Evolutionary conservation across 2,888 invertebrate genomes (phyloP).

Genomic region (Nysson spinosus): DNA sequence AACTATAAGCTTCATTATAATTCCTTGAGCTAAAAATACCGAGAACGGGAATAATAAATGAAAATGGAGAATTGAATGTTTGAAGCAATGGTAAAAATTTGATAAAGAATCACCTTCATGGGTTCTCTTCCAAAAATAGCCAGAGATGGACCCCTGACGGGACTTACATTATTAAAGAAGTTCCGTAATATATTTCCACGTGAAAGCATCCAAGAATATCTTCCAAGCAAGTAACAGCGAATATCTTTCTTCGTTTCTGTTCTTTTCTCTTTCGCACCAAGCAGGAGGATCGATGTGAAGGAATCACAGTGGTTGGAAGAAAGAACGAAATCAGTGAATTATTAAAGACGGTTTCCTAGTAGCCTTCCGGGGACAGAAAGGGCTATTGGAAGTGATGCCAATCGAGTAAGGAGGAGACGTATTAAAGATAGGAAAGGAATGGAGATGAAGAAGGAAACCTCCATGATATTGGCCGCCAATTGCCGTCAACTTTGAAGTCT

Average conservation of each 20-base stretch:
- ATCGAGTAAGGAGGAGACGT: slow-evolving; percentile 15
- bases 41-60: too few relatives aligned
- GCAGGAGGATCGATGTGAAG: slow-evolving; percentile 26
- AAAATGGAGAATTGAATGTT: too few relatives aligned
- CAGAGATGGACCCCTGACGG: slow-evolving; percentile 14
- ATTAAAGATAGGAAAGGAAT: slow-evolving; percentile 36
- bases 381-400: slow-evolving; percentile 12
- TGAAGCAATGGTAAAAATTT: too few relatives aligned
- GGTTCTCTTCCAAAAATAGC: slow-evolving; percentile 11
- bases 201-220: slow-evolving; percentile 30
- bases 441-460: slow-evolving; percentile 30
- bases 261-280: not conserved
- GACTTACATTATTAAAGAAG: slow-evolving; percentile 46
- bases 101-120: not conserved
- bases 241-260: slow-evolving; percentile 10
- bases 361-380: slow-evolving; percentile 44
- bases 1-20: too few relatives aligned
- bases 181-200: slow-evolving; percentile 36
- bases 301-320: slow-evolving; percentile 26
- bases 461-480: slow-evolving; percentile 54
- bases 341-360: slow-evolving; percentile 64
- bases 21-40: too few relatives aligned
- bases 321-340: slow-evolving; percentile 60
- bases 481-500: slow-evolving; percentile 55
- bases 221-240: slow-evolving; percentile 39